phyloP scores from a whole-genome alignment of 2,113 vertebrate species.

The Dasypus novemcinctus region DNA sequence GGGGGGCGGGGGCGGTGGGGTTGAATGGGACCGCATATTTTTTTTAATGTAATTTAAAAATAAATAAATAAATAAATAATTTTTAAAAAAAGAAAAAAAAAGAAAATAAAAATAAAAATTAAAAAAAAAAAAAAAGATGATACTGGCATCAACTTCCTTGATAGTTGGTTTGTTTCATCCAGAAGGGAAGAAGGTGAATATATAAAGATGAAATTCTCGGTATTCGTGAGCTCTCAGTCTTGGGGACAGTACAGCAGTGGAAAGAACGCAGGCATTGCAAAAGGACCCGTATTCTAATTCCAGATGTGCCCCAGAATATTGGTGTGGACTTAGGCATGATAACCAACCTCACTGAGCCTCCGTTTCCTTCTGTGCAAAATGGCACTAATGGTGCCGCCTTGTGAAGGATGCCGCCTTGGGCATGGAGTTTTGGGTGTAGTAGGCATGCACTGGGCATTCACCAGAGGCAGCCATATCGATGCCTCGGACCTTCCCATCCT shows the following conservation, averaged over 20 bases:
- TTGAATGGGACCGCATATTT: too few relatives aligned
- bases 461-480: neutral
- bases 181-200: neutral
- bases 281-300: neutral
- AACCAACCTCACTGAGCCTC: neutral
- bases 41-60: too few relatives aligned
- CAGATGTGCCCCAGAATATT: neutral
- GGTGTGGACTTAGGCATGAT: neutral
- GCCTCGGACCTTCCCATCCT: neutral
- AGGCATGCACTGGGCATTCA: neutral
- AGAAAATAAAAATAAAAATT: too few relatives aligned
- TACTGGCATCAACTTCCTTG: neutral
- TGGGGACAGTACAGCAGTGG: neutral
- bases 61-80: too few relatives aligned
- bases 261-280: neutral
- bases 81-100: too few relatives aligned
- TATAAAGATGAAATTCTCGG: neutral
- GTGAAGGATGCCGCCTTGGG: neutral
- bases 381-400: neutral
- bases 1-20: too few relatives aligned
- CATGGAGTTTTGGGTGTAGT: neutral
- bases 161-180: neutral
- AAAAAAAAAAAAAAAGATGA: too few relatives aligned
- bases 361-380: neutral
- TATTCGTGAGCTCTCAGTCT: neutral